Evolutionary conservation across 2,888 invertebrate genomes (phyloP).

Genomic region (Drosophila planitibia): DNA sequence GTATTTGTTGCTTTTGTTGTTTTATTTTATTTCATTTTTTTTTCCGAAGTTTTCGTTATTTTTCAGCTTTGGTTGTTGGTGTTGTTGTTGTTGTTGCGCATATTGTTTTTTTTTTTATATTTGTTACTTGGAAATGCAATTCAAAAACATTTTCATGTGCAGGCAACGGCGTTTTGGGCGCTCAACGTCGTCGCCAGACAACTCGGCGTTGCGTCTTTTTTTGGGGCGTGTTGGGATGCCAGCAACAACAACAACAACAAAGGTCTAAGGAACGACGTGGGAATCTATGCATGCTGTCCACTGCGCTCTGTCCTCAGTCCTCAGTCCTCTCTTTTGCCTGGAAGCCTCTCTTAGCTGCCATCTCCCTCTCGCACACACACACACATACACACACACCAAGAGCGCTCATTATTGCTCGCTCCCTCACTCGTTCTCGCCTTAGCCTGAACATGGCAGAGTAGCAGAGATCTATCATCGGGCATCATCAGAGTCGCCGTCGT

Average conservation of each 20-base stretch:
- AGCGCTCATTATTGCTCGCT: neutral
- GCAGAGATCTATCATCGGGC: slow-evolving; percentile 59
- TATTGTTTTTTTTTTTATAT: slow-evolving; percentile 56
- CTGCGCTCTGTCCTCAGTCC: slow-evolving; percentile 33
- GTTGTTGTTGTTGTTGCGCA: slow-evolving; percentile 33
- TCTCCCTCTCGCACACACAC: slow-evolving; percentile 10
- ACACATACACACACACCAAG: neutral
- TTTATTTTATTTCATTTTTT: slow-evolving; percentile 60
- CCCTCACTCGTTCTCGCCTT: slow-evolving; percentile 6
- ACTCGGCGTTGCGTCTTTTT: slow-evolving; percentile 48
- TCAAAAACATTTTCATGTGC: slow-evolving; percentile 71
- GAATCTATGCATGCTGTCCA: slow-evolving; percentile 45
- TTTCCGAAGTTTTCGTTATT: slow-evolving; percentile 40
- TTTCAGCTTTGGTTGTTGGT: slow-evolving; percentile 27
- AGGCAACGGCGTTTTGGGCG: slow-evolving; percentile 41
- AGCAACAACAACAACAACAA: slow-evolving; percentile 15
- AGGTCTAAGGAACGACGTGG: slow-evolving; percentile 23
- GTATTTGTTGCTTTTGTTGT: slow-evolving; percentile 24
- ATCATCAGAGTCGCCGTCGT: slow-evolving; percentile 33
- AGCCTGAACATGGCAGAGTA: slow-evolving; percentile 23
- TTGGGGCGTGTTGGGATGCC: slow-evolving; percentile 51
- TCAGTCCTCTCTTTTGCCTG: slow-evolving; percentile 13
- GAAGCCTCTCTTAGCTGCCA: neutral
- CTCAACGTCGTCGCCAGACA: slow-evolving; percentile 50
- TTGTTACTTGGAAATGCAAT: slow-evolving; percentile 80